Percentiles rank a stretch among this genome's conserved stretches.
These are phyloP conservation scores for Spodoptera litura DNA, from an alignment of 1,140 invertebrate species.

Conservation along the genomic window DNA sequence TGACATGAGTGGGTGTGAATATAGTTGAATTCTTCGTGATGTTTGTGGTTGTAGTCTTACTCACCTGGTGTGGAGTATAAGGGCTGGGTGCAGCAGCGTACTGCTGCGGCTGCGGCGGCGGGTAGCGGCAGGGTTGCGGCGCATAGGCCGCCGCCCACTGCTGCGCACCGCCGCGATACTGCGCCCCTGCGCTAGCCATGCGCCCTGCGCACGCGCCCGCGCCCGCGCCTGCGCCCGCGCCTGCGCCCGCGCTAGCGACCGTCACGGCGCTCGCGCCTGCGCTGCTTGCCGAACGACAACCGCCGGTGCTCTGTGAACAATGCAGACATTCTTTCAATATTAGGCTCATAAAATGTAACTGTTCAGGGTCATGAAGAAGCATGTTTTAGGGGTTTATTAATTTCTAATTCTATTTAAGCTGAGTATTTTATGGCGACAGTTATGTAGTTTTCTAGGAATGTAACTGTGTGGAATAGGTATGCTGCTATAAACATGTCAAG, in stretches of 20 bases:
- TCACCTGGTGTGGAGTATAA: slow-evolving; percentile 79
- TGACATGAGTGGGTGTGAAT: too few relatives aligned
- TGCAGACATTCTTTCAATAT: slow-evolving; percentile 33
- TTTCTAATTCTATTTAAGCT: background rate
- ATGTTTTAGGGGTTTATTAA: background rate
- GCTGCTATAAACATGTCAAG: background rate
- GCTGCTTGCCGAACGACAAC: slow-evolving; percentile 75
- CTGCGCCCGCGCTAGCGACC: slow-evolving; percentile 69
- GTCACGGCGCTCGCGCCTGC: slow-evolving; percentile 73
- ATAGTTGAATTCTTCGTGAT: too few relatives aligned
- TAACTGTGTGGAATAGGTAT: background rate
- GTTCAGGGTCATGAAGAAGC: background rate
- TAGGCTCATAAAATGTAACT: background rate
- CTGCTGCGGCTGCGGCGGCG: slow-evolving; percentile 80
- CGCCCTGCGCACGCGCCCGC: slow-evolving; percentile 77
- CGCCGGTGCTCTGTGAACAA: slow-evolving; percentile 74
- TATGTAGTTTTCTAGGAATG: too few relatives aligned
- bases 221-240: slow-evolving; percentile 68
- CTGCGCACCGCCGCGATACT: slow-evolving; percentile 80
- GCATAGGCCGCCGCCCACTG: slow-evolving; percentile 80
- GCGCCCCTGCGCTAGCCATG: slow-evolving; percentile 83
- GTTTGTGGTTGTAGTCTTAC: too few relatives aligned
- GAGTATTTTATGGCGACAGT: background rate
- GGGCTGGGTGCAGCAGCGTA: slow-evolving; percentile 77
- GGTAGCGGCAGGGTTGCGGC: slow-evolving; percentile 83